A percentile compares a stretch with the other conserved stretches of the same genome.
phyloP scores from a whole-genome alignment of 2,113 vertebrate species.

The Cheilinus undulatus region DNA sequence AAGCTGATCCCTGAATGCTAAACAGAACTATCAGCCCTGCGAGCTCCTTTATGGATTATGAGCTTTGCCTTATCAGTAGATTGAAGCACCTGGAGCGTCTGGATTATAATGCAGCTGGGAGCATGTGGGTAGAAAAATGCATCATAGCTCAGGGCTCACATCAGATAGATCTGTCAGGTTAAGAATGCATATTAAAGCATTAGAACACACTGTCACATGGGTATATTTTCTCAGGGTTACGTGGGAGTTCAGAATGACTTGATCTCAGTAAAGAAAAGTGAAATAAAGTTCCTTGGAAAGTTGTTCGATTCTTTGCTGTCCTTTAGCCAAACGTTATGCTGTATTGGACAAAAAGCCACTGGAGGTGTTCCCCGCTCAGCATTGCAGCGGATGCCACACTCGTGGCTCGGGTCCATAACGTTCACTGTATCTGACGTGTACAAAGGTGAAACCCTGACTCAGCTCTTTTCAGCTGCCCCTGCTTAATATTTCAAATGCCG shows the following conservation, averaged over 20 bases:
- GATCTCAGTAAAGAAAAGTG: not conserved
- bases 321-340: conserved; percentile 20
- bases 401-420: conserved; percentile 36
- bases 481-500: conserved; percentile 70
- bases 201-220: not conserved
- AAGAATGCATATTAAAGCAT: conserved; percentile 12
- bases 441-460: conserved; percentile 56
- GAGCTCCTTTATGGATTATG: conserved; percentile 78
- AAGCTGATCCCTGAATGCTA: conserved; percentile 69
- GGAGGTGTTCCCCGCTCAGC: conserved; percentile 3
- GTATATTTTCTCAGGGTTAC: not conserved
- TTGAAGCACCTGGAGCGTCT: conserved; percentile 72
- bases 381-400: conserved; percentile 25
- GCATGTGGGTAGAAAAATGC: conserved; percentile 34
- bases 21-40: conserved; percentile 68
- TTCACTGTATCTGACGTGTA: conserved; percentile 40
- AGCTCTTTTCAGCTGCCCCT: conserved; percentile 53
- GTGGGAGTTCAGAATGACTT: not conserved
- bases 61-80: conserved; percentile 80
- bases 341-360: conserved; percentile 17
- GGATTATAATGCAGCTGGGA: conserved; percentile 68
- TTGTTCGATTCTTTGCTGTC: too few species aligned
- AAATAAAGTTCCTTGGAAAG: not conserved
- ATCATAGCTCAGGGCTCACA: conserved; percentile 30
- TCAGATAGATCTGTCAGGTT: conserved; percentile 60